These are phyloP conservation scores for Tridacna crocea DNA, from an alignment of 2,888 invertebrate species.

Conservation along the genomic window DNA sequence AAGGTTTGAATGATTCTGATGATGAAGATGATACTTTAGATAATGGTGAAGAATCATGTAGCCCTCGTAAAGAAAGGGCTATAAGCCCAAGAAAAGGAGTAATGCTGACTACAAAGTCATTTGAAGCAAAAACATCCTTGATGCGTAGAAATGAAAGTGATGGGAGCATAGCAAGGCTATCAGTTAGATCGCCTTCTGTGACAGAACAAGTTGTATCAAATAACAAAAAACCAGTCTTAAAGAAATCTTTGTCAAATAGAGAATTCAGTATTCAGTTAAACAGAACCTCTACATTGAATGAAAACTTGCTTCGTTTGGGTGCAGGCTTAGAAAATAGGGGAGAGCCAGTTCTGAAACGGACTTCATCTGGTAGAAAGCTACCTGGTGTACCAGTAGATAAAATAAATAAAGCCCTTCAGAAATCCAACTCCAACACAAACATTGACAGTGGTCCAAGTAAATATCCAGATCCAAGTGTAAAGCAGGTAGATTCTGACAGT, in stretches of 20 bases:
- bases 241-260: conserved; percentile 19
- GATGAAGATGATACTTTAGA: conserved; percentile 47
- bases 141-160: conserved; percentile 48
- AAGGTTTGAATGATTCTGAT: conserved; percentile 56
- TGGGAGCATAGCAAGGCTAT: conserved; percentile 35
- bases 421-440: not conserved
- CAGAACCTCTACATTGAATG: conserved; percentile 45
- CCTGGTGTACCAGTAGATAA: conserved; percentile 41
- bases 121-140: conserved; percentile 45
- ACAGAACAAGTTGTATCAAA: conserved; percentile 12
- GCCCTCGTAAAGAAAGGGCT: conserved; percentile 29
- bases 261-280: conserved; percentile 15
- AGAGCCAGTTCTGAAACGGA: conserved; percentile 35
- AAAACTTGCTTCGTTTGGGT: conserved; percentile 22
- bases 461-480: not conserved
- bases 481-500: conserved; percentile 45
- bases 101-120: conserved; percentile 44
- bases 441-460: conserved; percentile 1
- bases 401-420: conserved; percentile 14
- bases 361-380: conserved; percentile 61
- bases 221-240: conserved; percentile 19
- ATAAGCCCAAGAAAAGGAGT: conserved; percentile 48
- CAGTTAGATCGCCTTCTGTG: not conserved
- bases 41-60: conserved; percentile 31
- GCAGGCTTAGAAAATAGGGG: not conserved